A percentile compares a stretch with the other conserved stretches of the same genome.
These are phyloP conservation scores for Piscicola geometra DNA, from an alignment of 2,888 invertebrate species.

Conservation along the genomic window DNA sequence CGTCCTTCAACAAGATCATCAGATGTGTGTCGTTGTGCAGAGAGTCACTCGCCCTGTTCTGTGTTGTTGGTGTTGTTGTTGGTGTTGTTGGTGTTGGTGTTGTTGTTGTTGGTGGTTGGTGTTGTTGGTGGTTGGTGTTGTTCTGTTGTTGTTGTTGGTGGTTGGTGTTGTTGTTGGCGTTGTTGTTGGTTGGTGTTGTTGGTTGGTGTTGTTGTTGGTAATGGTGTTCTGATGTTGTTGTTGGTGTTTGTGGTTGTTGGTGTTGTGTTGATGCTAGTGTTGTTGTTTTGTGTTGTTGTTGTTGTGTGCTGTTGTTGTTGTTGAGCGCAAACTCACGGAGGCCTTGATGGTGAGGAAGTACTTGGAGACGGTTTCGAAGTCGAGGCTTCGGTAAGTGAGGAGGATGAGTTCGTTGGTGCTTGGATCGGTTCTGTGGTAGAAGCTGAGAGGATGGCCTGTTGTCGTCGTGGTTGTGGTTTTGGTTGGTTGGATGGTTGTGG, in stretches of 20 bases:
- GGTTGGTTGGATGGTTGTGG: no score
- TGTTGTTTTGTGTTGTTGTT: neutral
- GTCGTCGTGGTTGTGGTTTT: neutral
- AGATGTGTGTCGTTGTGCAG: constrained; percentile 63
- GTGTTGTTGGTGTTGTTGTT: constrained; percentile 14
- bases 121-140: neutral
- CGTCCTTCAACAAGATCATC: constrained; percentile 89
- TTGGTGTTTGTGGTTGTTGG: neutral
- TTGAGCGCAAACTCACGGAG: constrained; percentile 37
- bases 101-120: neutral
- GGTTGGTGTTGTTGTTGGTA: neutral
- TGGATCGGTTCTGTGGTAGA: constrained; percentile 42
- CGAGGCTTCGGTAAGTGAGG: constrained; percentile 44
- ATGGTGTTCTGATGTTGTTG: neutral
- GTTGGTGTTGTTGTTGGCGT: constrained; percentile 1
- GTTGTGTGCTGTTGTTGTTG: constrained; percentile 8
- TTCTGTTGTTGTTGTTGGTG: neutral
- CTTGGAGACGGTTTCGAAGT: constrained; percentile 43
- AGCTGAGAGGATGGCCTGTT: constrained; percentile 39
- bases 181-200: no score
- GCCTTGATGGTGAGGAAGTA: constrained; percentile 45
- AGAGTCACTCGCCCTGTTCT: constrained; percentile 53
- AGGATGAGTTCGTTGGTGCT: constrained; percentile 44
- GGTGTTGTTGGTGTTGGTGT: neutral
- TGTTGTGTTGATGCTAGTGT: constrained; percentile 9